Evolutionary conservation across 2,113 vertebrate species (phyloP).

Genomic region (western clawed frog (Xenopus tropicalis)): DNA sequence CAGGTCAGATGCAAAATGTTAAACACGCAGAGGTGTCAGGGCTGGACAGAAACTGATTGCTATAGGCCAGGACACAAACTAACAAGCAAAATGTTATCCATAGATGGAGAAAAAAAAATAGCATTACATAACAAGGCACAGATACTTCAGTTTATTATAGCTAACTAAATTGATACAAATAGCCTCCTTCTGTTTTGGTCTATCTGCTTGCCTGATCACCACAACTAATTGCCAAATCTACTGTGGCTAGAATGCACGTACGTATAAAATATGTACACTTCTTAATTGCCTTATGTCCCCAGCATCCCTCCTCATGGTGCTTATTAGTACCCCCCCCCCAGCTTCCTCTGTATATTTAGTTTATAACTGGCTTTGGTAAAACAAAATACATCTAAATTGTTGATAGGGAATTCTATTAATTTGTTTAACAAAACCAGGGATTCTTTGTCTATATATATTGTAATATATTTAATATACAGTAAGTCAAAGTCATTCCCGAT

Average conservation of each 20-base stretch:
- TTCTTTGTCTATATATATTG: no score
- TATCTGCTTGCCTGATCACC: conserved; percentile 65
- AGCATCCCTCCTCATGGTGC: conserved; percentile 70
- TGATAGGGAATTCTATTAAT: no score
- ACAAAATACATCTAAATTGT: no score
- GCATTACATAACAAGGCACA: conserved; percentile 41
- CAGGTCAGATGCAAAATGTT: conserved; percentile 44
- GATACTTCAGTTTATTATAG: conserved; percentile 68
- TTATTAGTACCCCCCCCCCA: conserved; percentile 58
- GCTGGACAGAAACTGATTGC: background rate
- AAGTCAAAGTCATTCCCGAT: no score
- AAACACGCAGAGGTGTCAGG: background rate
- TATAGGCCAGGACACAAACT: background rate
- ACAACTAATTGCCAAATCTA: conserved; percentile 62
- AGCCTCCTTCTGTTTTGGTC: conserved; percentile 74
- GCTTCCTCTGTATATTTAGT: no score
- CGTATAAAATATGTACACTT: conserved; percentile 65
- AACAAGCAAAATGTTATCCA: conserved; percentile 6
- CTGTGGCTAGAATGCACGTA: conserved; percentile 54
- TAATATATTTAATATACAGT: no score
- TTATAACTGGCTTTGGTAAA: no score
- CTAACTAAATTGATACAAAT: conserved; percentile 79
- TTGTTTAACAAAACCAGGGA: no score
- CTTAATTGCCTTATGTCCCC: conserved; percentile 73
- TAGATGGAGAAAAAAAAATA: conserved; percentile 4